Percentiles rank a stretch among this genome's conserved stretches.
Conservation (phyloP, 2,888 invertebrate species). For the Melanchra persicariae region DNA sequence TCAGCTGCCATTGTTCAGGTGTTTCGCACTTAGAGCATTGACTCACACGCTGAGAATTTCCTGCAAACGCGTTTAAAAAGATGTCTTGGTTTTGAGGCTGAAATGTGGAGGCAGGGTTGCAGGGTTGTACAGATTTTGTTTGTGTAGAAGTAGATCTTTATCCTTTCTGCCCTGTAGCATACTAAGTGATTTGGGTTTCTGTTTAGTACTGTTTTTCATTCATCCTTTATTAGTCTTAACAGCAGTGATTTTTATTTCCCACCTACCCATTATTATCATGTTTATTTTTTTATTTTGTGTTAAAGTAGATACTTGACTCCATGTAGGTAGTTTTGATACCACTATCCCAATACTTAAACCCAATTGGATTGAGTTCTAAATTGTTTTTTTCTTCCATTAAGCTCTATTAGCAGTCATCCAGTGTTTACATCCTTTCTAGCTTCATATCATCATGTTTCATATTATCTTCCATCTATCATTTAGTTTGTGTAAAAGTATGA, state of each 20-base stretch:
- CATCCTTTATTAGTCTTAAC: not conserved
- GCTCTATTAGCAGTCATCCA: not conserved
- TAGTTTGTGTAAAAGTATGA: not conserved
- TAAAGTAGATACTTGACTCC: not conserved
- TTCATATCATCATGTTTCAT: no score
- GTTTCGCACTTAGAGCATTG: slow-evolving; percentile 69
- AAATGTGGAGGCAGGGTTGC: slow-evolving; percentile 30
- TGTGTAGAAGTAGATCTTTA: not conserved
- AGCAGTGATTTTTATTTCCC: not conserved
- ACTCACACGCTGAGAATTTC: slow-evolving; percentile 70
- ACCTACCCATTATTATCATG: not conserved
- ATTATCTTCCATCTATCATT: not conserved
- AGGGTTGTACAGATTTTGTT: not conserved
- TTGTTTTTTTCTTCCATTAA: not conserved
- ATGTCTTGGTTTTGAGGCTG: slow-evolving; percentile 33
- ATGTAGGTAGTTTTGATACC: not conserved
- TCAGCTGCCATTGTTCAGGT: slow-evolving; percentile 74
- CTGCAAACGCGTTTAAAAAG: slow-evolving; percentile 54
- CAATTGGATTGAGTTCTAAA: no score
- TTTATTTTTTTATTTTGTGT: not conserved
- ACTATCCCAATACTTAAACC: no score
- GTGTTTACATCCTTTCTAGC: not conserved
- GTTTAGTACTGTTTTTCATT: not conserved
- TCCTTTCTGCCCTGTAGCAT: not conserved
- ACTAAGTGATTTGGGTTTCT: not conserved